These are phyloP conservation scores for Drosophila tropicalis DNA, from an alignment of 1,140 invertebrate species.

Conservation along the genomic window DNA sequence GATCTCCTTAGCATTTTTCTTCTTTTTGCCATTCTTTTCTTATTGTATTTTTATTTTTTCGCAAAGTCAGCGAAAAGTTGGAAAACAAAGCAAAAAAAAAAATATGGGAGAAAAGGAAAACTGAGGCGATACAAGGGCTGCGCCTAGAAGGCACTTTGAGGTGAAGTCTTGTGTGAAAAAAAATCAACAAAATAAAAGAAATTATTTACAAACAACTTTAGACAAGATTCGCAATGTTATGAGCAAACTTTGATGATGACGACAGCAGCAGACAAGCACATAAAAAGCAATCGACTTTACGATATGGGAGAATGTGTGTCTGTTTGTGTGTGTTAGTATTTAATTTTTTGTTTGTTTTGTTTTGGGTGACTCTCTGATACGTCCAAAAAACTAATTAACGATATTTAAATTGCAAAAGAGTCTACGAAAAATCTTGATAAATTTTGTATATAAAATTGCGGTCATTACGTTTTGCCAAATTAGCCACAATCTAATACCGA, in stretches of 20 bases:
- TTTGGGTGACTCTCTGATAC: slow-evolving; percentile 7
- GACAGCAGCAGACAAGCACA: slow-evolving; percentile 45
- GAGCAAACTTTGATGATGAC: slow-evolving; percentile 74
- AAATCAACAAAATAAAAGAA: slow-evolving; percentile 80
- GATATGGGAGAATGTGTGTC: slow-evolving; percentile 15
- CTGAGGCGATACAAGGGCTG: slow-evolving; percentile 29
- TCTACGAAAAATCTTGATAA: slow-evolving; percentile 59
- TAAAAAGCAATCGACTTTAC: slow-evolving; percentile 42
- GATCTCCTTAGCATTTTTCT: slow-evolving; percentile 7
- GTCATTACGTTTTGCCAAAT: slow-evolving; percentile 67
- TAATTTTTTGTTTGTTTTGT: not conserved
- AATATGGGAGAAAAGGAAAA: slow-evolving; percentile 26
- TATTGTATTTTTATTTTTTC: slow-evolving; percentile 48
- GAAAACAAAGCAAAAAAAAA: slow-evolving; percentile 27
- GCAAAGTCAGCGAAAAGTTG: slow-evolving; percentile 75
- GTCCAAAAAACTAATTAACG: slow-evolving; percentile 70
- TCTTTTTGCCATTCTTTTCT: slow-evolving; percentile 38
- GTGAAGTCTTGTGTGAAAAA: slow-evolving; percentile 78
- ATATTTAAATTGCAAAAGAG: slow-evolving; percentile 69
- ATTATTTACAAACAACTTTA: slow-evolving; percentile 81
- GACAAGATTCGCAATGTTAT: slow-evolving; percentile 79
- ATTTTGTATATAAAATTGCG: slow-evolving; percentile 41
- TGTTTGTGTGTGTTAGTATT: slow-evolving; percentile 18
- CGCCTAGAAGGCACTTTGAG: slow-evolving; percentile 62
- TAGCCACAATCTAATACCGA: slow-evolving; percentile 55